These are phyloP conservation scores for Paraplagusia blochii DNA, from an alignment of 2,113 vertebrate species.

Conservation along the genomic window DNA sequence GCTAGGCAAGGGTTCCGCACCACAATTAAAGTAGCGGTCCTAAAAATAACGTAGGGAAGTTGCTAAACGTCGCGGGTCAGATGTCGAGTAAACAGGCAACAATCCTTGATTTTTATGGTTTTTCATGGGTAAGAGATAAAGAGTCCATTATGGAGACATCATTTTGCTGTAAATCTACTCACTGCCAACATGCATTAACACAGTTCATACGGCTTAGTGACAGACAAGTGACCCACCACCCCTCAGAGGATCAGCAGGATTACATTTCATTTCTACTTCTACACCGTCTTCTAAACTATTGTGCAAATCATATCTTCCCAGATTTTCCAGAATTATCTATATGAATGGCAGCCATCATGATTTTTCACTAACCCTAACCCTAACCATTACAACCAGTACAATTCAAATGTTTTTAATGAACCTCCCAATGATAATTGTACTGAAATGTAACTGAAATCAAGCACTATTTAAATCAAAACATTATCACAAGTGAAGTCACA, in stretches of 20 bases:
- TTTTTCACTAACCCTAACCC: no score
- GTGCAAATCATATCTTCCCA: no score
- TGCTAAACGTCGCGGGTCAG: conserved; percentile 10
- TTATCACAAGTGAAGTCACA: no score
- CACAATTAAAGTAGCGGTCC: conserved; percentile 47
- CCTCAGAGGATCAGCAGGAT: conserved; percentile 43
- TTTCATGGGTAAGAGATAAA: conserved; percentile 32
- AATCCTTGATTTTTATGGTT: conserved; percentile 29
- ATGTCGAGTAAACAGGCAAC: conserved; percentile 31
- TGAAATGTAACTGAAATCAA: no score
- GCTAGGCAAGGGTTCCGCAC: conserved; percentile 40
- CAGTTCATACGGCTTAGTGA: conserved; percentile 4
- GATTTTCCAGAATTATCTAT: no score
- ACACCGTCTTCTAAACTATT: conserved; percentile 31
- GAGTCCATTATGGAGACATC: conserved; percentile 11
- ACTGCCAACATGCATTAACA: conserved; percentile 39
- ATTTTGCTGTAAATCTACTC: conserved; percentile 51
- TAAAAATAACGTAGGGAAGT: conserved; percentile 47
- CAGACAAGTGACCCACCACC: conserved; percentile 42
- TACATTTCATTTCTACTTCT: conserved; percentile 47
- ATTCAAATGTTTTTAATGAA: no score
- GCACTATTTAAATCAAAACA: no score
- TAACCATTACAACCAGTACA: no score
- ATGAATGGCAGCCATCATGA: no score
- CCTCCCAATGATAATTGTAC: no score